Percentiles rank a stretch among this genome's conserved stretches.
These are phyloP conservation scores for Stenichneumon culpator DNA, from an alignment of 2,888 invertebrate genomes.

Conservation along the genomic window DNA sequence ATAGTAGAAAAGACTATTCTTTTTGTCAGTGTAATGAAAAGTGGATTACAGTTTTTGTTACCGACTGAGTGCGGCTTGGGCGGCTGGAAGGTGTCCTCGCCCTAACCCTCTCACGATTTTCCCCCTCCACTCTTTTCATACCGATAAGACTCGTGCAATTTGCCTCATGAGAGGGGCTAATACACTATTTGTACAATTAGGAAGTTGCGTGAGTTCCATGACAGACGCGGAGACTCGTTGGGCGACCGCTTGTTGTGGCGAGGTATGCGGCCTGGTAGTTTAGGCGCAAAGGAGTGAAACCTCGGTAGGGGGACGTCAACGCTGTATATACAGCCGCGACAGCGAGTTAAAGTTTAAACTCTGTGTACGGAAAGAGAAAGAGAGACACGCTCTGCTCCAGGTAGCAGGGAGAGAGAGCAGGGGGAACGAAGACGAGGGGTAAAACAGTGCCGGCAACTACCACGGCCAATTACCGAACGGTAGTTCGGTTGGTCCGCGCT, in stretches of 20 bases:
- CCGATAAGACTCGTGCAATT: too few species aligned
- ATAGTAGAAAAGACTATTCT: too few species aligned
- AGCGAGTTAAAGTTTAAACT: constrained; percentile 6
- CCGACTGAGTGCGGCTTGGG: too few species aligned
- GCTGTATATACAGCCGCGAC: background rate
- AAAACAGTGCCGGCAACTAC: constrained; percentile 67
- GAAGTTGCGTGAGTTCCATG: constrained; percentile 4
- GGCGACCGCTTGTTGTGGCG: constrained; percentile 9
- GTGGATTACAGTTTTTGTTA: too few species aligned
- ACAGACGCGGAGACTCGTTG: background rate
- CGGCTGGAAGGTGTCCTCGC: too few species aligned
- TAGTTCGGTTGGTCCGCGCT: constrained; percentile 52
- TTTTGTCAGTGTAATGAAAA: too few species aligned
- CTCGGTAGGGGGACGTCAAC: background rate
- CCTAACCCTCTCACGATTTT: too few species aligned
- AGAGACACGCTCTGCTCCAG: background rate
- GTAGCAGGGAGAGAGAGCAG: constrained; percentile 33
- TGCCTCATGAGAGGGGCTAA: background rate
- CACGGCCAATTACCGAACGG: constrained; percentile 71
- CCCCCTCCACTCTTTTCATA: too few species aligned
- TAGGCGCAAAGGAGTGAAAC: background rate
- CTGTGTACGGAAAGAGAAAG: background rate
- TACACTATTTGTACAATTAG: background rate
- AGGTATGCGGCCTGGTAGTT: constrained; percentile 9
- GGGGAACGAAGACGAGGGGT: constrained; percentile 14